Base-by-base conservation (phyloP, 2,888 invertebrate genomes). In the Achlya flavicornis region DNA sequence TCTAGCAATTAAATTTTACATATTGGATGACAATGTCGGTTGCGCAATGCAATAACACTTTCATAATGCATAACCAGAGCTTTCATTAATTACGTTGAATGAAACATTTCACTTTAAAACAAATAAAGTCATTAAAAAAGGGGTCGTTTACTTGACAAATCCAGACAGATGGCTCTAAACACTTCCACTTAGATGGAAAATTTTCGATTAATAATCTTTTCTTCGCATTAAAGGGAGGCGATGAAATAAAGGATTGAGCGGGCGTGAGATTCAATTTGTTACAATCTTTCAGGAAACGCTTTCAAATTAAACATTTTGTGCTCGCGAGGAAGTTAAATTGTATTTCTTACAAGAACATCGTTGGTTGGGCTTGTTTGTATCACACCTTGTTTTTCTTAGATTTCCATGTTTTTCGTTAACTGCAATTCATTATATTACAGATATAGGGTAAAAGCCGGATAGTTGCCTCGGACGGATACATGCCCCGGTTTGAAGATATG, bases 191-290 rank as follows among this genome's bases (percentile, higher is more conserved):
- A 81, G 77, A 85, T 82, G 83, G 86, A 84, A 87, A 86, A 87
- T 87, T 87, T 86, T 84, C 87, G 84, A 90, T 91, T 91, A 90
- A 90, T 91, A 92, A 90, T 86, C 83, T 88, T 86, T 89, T 89
- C 83, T 83, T 84, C 81, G 81, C 78, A 86, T 88, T 88, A 87
- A 85, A 81, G 78, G 79, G 73, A 83, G 78, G 83, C 84, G 86
- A 87, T 86, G 86, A 89, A 91, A 91, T 89, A 90, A 92, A 90
- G 89, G 90, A 87, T 89, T 91, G 89, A 85, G 84, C 82, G 78
- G 85, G 87, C 88, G 88, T 88, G 84, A 88, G 88, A 91, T 91
- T 88, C 88, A 91, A 91, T 92, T 92, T 90, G 87, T 88, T 87
- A 89, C 86, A 88, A 88, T 88, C 87, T 85, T 87, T 84, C 81